These are phyloP conservation scores for Polia nebulosa DNA, from an alignment of 2,888 invertebrate species.

Conservation along the genomic window DNA sequence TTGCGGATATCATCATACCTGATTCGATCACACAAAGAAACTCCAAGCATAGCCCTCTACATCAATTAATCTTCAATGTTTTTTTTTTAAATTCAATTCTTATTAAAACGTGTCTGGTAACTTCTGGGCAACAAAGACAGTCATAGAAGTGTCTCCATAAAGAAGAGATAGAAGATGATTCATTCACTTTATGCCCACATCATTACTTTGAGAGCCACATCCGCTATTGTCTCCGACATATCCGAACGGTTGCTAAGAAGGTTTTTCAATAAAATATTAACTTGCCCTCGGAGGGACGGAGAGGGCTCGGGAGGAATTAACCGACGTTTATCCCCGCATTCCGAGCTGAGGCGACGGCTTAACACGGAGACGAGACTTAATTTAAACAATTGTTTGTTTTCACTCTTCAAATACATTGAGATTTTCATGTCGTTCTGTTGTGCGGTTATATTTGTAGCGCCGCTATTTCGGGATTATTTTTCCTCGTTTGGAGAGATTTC, in stretches of 20 bases:
- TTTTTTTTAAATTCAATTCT: too few species aligned
- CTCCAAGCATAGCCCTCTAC: too few species aligned
- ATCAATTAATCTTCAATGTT: too few species aligned
- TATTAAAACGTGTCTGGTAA: background rate
- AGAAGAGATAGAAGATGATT: background rate
- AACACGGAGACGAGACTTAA: constrained; percentile 63
- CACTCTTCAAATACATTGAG: constrained; percentile 58
- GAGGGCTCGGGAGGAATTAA: constrained; percentile 65
- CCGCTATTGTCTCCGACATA: constrained; percentile 64
- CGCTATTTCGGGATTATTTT: constrained; percentile 30
- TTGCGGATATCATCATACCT: too few species aligned
- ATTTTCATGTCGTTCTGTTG: constrained; percentile 53
- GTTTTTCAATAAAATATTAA: constrained; percentile 72
- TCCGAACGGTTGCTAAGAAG: constrained; percentile 64
- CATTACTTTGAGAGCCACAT: constrained; percentile 54
- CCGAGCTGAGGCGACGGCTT: constrained; percentile 59
- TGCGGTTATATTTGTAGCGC: constrained; percentile 35
- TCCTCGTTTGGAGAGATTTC: background rate
- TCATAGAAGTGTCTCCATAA: background rate
- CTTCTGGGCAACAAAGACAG: background rate
- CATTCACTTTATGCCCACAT: constrained; percentile 6
- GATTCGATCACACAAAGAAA: too few species aligned
- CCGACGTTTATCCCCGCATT: constrained; percentile 68
- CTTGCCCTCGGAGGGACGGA: constrained; percentile 65
- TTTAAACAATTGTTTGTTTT: constrained; percentile 69